Percentiles rank a stretch among this genome's conserved stretches.
Conservation (phyloP, 2,113 vertebrate genomes). For the Cygnus atratus region DNA sequence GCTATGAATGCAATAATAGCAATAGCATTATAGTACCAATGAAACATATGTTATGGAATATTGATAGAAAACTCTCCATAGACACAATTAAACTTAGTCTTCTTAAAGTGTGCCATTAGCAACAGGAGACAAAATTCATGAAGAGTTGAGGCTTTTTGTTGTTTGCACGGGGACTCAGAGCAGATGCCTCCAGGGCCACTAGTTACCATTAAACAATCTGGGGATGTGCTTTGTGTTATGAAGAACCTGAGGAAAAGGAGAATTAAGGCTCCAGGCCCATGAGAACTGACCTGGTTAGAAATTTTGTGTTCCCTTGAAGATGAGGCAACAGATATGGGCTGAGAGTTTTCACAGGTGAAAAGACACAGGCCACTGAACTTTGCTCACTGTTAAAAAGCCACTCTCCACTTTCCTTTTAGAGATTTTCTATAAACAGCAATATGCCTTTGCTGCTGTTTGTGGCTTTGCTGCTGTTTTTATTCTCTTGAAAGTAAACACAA, state of each 20-base stretch:
- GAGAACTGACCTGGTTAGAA: neutral
- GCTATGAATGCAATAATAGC: neutral
- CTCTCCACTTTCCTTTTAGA: neutral
- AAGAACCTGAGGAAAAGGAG: neutral
- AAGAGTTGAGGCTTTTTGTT: neutral
- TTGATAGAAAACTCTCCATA: conserved; percentile 14
- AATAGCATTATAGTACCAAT: neutral
- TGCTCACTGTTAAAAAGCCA: neutral
- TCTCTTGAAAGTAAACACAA: neutral
- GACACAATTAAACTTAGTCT: neutral
- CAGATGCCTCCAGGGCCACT: neutral
- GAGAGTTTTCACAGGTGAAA: neutral
- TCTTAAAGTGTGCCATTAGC: neutral
- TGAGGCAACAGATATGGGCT: neutral
- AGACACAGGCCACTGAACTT: neutral
- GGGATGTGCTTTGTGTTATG: neutral
- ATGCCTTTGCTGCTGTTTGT: neutral
- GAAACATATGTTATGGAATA: conserved; percentile 1
- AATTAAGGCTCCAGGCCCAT: neutral
- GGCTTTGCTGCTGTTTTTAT: neutral
- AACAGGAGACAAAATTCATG: neutral
- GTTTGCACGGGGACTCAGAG: neutral
- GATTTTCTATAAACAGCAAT: neutral
- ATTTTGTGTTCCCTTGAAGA: neutral
- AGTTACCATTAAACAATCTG: neutral